Conservation (phyloP, 2,113 vertebrate species). For the Erinaceus europaeus region DNA sequence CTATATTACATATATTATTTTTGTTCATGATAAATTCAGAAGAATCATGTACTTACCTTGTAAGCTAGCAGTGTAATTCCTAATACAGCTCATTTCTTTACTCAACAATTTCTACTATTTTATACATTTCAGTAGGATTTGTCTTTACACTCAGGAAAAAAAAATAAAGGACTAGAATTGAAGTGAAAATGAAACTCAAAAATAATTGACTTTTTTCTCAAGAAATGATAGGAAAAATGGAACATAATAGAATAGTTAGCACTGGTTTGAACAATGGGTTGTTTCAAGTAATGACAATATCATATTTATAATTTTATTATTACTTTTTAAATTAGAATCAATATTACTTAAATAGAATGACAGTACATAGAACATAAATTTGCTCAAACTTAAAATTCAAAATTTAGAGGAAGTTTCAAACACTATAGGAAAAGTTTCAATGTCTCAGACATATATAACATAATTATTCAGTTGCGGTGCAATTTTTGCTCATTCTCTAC, state of each 20-base stretch:
- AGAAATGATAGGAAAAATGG: not conserved
- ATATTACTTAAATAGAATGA: not conserved
- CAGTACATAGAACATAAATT: not conserved
- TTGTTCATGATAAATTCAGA: conserved; percentile 48
- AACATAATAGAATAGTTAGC: too few species aligned
- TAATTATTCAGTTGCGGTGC: not conserved
- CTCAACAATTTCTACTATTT: conserved; percentile 10
- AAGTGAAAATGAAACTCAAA: not conserved
- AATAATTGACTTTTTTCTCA: not conserved
- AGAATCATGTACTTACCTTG: not conserved
- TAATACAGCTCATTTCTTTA: not conserved
- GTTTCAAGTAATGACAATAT: not conserved
- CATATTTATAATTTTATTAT: not conserved
- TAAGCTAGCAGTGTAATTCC: not conserved
- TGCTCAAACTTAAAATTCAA: not conserved
- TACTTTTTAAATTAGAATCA: not conserved
- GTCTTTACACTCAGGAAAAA: conserved; percentile 1
- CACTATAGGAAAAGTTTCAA: not conserved
- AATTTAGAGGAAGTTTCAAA: not conserved
- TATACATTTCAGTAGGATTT: conserved; percentile 11
- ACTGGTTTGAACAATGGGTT: not conserved
- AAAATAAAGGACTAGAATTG: not conserved
- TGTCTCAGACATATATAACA: not conserved
- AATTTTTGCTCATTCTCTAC: not conserved
- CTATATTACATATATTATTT: conserved; percentile 43